A percentile compares a stretch with the other conserved stretches of the same genome.
Evolutionary conservation across 2,113 vertebrate genomes (phyloP).

Genomic region (Cavia aperea): DNA sequence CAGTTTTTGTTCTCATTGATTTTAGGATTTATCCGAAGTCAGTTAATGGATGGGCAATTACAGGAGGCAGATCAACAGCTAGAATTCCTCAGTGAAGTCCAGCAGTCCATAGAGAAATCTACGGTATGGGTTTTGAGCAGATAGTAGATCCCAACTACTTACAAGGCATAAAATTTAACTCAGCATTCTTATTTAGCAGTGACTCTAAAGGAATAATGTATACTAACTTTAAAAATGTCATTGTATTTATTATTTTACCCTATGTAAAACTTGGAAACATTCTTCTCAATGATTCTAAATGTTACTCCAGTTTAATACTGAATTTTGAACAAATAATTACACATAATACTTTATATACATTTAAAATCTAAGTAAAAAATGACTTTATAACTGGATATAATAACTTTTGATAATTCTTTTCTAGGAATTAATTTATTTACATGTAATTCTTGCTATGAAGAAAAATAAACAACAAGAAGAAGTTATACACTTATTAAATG

Average conservation of each 20-base stretch:
- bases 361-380: slow-evolving; percentile 42
- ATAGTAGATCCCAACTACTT: not conserved
- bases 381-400: not conserved
- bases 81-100: slow-evolving; percentile 93
- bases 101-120: slow-evolving; percentile 92
- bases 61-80: slow-evolving; percentile 95
- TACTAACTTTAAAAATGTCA: not conserved
- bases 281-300: not conserved
- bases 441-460: slow-evolving; percentile 85
- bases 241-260: not conserved
- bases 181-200: not conserved
- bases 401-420: slow-evolving; percentile 46
- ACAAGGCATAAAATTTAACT: slow-evolving; percentile 19
- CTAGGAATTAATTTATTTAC: slow-evolving; percentile 89
- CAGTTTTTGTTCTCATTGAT: slow-evolving; percentile 46
- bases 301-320: not conserved
- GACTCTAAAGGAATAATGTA: not conserved
- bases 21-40: slow-evolving; percentile 91
- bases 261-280: not conserved
- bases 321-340: slow-evolving; percentile 3
- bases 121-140: slow-evolving; percentile 76
- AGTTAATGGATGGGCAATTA: slow-evolving; percentile 87
- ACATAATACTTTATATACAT: not conserved
- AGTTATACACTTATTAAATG: slow-evolving; percentile 86
- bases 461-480: slow-evolving; percentile 83